phyloP scores from a whole-genome alignment of 2,113 vertebrate genomes.

The Tyrannus savana region DNA sequence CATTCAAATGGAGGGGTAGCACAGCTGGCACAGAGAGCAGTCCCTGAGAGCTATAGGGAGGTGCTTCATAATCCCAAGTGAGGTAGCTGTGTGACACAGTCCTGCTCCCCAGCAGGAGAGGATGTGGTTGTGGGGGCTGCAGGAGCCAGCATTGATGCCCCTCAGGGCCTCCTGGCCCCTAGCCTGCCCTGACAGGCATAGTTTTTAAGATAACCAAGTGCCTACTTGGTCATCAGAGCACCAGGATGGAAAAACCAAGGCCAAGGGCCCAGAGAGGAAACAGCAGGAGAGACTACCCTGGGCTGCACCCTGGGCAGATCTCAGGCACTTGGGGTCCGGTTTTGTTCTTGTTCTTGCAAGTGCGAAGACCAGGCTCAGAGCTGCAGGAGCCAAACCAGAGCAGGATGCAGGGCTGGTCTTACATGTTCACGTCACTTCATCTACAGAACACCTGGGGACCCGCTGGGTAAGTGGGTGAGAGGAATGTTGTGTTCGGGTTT shows the following conservation, averaged over 20 bases:
- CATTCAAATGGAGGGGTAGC: neutral
- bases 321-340: neutral
- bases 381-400: neutral
- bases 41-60: neutral
- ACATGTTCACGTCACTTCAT: neutral
- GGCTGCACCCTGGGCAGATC: neutral
- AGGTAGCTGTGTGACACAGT: neutral
- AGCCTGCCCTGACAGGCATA: neutral
- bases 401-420: neutral
- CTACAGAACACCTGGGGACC: neutral
- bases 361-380: neutral
- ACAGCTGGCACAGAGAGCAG: neutral
- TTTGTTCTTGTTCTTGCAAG: neutral
- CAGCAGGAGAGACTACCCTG: neutral
- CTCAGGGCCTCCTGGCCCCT: neutral
- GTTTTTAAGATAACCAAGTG: constrained; percentile 14
- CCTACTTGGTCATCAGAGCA: constrained; percentile 16
- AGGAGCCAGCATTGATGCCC: neutral
- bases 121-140: accelerated
- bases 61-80: neutral
- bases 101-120: neutral
- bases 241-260: neutral
- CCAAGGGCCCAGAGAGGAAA: neutral
- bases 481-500: neutral
- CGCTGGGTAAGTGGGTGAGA: neutral